These are phyloP conservation scores for Eulimnadia texana DNA, from an alignment of 1,140 invertebrate genomes.

Conservation along the genomic window DNA sequence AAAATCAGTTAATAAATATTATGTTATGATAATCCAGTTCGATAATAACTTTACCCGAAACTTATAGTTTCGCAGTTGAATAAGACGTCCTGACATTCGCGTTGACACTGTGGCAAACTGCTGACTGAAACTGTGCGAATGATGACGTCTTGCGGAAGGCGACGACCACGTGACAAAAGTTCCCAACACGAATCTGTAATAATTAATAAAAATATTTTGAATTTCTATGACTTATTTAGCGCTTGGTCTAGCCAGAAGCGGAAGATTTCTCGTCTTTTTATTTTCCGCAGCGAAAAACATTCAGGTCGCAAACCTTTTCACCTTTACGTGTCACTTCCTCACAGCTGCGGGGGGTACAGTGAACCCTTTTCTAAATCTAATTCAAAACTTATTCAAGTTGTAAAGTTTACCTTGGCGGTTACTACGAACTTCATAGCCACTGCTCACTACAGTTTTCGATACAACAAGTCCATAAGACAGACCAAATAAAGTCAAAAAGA, in stretches of 20 bases:
- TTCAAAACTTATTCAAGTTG: no score
- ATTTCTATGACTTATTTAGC: no score
- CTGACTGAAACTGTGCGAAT: slow-evolving; percentile 2
- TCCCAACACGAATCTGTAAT: slow-evolving; percentile 10
- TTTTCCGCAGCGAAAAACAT: no score
- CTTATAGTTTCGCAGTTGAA: slow-evolving; percentile 15
- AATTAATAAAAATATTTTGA: not conserved
- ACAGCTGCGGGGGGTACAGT: no score
- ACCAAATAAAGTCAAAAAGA: not conserved
- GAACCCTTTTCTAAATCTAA: no score
- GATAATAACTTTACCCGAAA: slow-evolving; percentile 14
- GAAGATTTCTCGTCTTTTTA: no score
- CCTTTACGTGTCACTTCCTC: no score
- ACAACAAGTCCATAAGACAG: not conserved
- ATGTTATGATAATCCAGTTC: no score
- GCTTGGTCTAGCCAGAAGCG: no score
- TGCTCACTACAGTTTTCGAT: not conserved
- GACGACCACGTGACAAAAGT: not conserved
- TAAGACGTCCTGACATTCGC: slow-evolving; percentile 14
- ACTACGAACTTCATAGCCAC: not conserved
- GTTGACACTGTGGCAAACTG: slow-evolving; percentile 5
- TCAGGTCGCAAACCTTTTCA: no score
- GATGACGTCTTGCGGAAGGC: slow-evolving; percentile 7
- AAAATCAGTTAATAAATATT: not conserved
- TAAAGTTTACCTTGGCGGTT: not conserved